Base-by-base conservation (phyloP, 2,888 invertebrate species). In the Glyphotaelius pellucidus region DNA sequence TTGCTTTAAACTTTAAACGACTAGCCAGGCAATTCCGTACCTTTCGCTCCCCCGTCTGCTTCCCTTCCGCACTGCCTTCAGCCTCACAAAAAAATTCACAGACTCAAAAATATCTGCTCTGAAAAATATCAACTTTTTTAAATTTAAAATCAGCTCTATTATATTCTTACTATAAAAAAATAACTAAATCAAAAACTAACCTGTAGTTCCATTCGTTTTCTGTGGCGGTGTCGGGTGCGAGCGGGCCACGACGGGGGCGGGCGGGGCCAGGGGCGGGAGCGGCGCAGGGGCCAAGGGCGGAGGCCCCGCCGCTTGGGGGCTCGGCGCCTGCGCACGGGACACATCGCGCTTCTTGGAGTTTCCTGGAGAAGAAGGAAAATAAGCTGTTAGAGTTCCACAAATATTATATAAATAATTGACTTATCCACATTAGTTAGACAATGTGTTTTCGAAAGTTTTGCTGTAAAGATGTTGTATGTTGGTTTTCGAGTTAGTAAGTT, bases 341-440 rank as follows among this genome's bases (percentile, higher is more conserved):
- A 95, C 95, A 92, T 96, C 96, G 94, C 96, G 95, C 95, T 96
- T 96, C 95, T 96, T 96, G 93, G 96, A 93, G 80, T 93, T 90
- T 14, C 94, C 94, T 94, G 93, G 11, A 86, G 90, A 91, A 47
- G 47, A 87, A 93, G 90, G 80, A 7, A 67, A 42, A 91, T 90
- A 47, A 7, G 0, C 9, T 9, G 9, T 67, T 25, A 25, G 67
- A 25, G 35, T 15, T 3, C 2, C 30, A 79, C 9, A 30, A 32
- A 35, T n/a, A 25, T 30, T 81, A 19, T 5, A 81, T 12, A 30
- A 4, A 14, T 12, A 81, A 81, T n/a, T n/a, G 25, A 81, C 81
- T 81, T 81, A 3, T n/a, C 81, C n/a, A 81, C n/a, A 31, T 81
- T 31, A 1, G 25, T n/a, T 1, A 2, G 15, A 81, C 1, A n/a